Percentiles rank a stretch among this genome's conserved stretches.
Conservation (phyloP, 2,113 vertebrate species). For the Lepus americanus region DNA sequence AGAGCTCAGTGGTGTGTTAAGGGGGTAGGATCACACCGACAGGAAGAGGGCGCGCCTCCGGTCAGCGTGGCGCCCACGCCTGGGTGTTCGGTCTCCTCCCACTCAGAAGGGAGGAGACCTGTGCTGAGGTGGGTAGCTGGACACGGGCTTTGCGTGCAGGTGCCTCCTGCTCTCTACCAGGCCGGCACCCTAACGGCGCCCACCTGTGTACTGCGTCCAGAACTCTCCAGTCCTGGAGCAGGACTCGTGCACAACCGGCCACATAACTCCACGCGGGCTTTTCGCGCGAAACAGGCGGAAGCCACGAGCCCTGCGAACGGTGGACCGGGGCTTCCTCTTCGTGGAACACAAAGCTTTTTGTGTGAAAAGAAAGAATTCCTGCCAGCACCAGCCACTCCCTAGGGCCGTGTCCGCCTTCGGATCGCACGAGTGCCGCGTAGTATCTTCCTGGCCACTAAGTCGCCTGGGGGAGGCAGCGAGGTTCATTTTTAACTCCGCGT, state of each 20-base stretch:
- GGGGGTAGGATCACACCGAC: neutral
- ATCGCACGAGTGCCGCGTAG: neutral
- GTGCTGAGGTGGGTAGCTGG: neutral
- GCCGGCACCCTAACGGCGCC: no score
- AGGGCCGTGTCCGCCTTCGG: neutral
- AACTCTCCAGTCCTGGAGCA: neutral
- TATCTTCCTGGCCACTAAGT: neutral
- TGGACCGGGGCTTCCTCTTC: neutral
- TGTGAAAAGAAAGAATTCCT: neutral
- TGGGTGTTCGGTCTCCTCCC: neutral
- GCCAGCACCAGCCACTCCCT: neutral
- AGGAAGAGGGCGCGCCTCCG: fast-evolving
- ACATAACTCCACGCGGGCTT: neutral
- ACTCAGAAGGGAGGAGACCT: neutral
- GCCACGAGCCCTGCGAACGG: neutral
- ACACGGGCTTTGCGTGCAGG: neutral
- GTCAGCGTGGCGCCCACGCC: neutral
- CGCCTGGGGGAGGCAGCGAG: neutral
- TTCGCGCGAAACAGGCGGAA: neutral
- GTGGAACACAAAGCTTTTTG: neutral
- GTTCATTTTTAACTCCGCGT: constrained; percentile 58
- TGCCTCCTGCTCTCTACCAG: neutral
- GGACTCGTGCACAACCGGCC: neutral
- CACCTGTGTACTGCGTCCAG: neutral
- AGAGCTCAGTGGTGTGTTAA: neutral